These are phyloP conservation scores for Hydroisotoma schaefferi DNA, from an alignment of 2,888 invertebrate species.

Conservation along the genomic window DNA sequence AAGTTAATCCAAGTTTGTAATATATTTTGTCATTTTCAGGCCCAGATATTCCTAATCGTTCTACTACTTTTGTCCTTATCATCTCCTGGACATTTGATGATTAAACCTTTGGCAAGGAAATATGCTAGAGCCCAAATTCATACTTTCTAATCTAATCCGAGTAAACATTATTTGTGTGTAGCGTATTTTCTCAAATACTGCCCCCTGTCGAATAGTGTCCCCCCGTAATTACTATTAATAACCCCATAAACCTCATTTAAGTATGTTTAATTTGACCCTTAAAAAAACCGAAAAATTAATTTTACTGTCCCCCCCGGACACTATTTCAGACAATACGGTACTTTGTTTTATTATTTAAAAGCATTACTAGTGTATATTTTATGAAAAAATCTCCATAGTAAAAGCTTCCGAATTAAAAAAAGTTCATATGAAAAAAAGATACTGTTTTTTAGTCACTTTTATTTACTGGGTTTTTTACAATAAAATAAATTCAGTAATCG, in stretches of 20 bases:
- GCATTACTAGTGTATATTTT: background rate
- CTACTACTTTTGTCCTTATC: conserved; percentile 34
- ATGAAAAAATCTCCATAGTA: background rate
- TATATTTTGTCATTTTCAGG: conserved; percentile 26
- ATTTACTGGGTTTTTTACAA: no score
- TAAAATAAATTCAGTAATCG: no score
- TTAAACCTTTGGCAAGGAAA: conserved; percentile 18
- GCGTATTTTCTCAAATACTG: no score
- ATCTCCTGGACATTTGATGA: conserved; percentile 43
- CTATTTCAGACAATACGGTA: no score
- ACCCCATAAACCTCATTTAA: no score
- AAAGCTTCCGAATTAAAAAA: background rate
- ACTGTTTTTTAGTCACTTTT: background rate
- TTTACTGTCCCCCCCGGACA: no score
- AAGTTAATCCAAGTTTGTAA: background rate
- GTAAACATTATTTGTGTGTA: no score
- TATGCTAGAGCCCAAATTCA: conserved; percentile 20
- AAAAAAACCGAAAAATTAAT: background rate
- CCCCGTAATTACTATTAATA: no score
- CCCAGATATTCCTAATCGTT: conserved; percentile 33
- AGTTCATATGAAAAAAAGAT: background rate
- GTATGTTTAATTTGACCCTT: background rate
- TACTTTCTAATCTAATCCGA: no score
- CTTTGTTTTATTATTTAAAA: no score
- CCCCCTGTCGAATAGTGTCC: no score